A percentile compares a stretch with the other conserved stretches of the same genome.
These are phyloP conservation scores for Orthosia gothica DNA, from an alignment of 2,888 invertebrate species.

Conservation along the genomic window DNA sequence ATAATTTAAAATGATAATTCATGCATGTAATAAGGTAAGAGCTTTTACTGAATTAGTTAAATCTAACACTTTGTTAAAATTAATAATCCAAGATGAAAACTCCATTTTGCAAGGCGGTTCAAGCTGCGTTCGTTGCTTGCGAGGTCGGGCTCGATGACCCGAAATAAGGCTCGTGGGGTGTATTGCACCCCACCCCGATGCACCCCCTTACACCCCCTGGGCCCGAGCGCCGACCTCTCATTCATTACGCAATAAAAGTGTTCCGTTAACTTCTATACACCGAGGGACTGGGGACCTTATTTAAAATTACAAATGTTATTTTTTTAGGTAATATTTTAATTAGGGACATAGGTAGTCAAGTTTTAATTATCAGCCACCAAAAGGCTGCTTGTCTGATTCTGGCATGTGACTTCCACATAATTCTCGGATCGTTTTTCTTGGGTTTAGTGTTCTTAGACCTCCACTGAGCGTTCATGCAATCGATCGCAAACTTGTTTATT, in stretches of 20 bases:
- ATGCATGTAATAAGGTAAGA: constrained; percentile 61
- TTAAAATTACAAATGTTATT: constrained; percentile 50
- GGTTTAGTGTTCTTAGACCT: too few relatives aligned
- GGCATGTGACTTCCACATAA: too few relatives aligned
- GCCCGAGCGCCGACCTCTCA: constrained; percentile 88
- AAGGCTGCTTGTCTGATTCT: neutral
- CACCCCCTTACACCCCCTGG: constrained; percentile 69
- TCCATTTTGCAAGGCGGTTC: constrained; percentile 87
- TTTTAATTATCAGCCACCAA: neutral
- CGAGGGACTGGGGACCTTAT: constrained; percentile 64
- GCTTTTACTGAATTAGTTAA: constrained; percentile 71
- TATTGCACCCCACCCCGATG: constrained; percentile 80
- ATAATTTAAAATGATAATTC: constrained; percentile 29
- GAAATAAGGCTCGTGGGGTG: constrained; percentile 88
- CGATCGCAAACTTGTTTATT: too few relatives aligned
- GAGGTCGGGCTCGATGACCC: constrained; percentile 90
- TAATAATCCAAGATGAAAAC: constrained; percentile 87
- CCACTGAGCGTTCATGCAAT: too few relatives aligned
- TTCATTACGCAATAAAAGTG: constrained; percentile 91
- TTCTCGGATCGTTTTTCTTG: neutral
- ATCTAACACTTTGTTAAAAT: constrained; percentile 81
- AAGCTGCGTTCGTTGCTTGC: constrained; percentile 84
- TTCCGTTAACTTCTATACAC: constrained; percentile 81
- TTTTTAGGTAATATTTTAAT: constrained; percentile 42
- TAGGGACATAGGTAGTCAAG: neutral